A percentile compares a stretch with the other conserved stretches of the same genome.
phyloP scores from a whole-genome alignment of 2,113 vertebrate genomes.

The Myocastor coypus region DNA sequence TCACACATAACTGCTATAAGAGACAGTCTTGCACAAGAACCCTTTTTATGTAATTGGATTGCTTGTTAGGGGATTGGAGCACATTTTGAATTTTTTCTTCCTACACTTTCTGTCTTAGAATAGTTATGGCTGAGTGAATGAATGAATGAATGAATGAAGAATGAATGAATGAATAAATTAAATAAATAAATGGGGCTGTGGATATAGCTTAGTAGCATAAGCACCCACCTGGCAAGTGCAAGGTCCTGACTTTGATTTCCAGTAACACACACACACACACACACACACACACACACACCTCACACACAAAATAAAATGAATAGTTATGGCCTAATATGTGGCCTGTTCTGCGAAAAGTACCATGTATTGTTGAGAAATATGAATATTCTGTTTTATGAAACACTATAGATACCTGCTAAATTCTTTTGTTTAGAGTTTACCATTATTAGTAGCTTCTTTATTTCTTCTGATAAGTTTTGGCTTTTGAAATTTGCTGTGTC shows the following conservation, averaged over 20 bases:
- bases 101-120: not conserved
- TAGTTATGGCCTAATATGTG: not conserved
- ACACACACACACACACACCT: too few relatives aligned
- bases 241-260: too few relatives aligned
- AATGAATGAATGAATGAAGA: too few relatives aligned
- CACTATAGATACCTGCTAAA: not conserved
- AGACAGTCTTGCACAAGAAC: not conserved
- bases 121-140: not conserved
- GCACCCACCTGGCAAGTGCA: too few relatives aligned
- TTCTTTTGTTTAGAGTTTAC: not conserved
- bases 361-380: not conserved
- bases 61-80: not conserved
- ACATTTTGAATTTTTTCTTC: constrained; percentile 37
- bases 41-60: constrained; percentile 38
- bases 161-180: too few relatives aligned
- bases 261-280: too few relatives aligned
- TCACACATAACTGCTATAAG: not conserved
- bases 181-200: too few relatives aligned
- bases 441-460: not conserved
- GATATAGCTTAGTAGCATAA: too few relatives aligned
- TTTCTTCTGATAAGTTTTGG: not conserved
- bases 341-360: not conserved
- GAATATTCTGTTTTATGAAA: not conserved
- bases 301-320: not conserved
- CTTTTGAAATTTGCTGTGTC: not conserved